A percentile compares a stretch with the other conserved stretches of the same genome.
phyloP scores from a whole-genome alignment of 2,113 vertebrate species.

The Sminthopsis crassicaudata region DNA sequence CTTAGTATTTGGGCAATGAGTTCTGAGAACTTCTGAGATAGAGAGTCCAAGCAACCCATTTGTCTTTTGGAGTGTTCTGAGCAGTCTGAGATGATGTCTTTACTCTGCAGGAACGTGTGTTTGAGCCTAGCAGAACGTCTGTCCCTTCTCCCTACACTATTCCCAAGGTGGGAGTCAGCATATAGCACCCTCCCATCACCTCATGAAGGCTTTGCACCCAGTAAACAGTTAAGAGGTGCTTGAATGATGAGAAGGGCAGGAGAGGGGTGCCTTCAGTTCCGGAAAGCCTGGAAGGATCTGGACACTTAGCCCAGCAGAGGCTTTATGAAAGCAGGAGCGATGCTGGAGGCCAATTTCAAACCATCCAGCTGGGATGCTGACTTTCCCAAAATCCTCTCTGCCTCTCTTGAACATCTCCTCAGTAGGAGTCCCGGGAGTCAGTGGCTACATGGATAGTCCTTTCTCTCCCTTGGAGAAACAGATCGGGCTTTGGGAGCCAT shows the following conservation, averaged over 20 bases:
- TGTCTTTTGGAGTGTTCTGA: background rate
- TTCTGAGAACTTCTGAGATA: background rate
- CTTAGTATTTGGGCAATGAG: background rate
- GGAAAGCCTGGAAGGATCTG: background rate
- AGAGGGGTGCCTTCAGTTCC: background rate
- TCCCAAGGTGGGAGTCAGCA: background rate
- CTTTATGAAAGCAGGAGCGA: background rate
- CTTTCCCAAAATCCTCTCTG: slow-evolving; percentile 49
- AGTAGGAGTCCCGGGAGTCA: slow-evolving; percentile 83
- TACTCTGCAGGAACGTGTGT: background rate
- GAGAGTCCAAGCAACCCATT: background rate
- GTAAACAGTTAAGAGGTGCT: background rate
- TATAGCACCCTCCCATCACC: background rate
- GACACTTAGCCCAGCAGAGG: background rate
- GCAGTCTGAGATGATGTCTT: background rate
- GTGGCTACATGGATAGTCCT: slow-evolving; percentile 80
- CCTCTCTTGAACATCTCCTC: slow-evolving; percentile 57
- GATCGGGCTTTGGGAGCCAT: slow-evolving; percentile 85
- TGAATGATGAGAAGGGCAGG: background rate
- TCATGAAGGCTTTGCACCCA: background rate
- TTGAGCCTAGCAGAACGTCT: background rate
- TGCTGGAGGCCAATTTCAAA: background rate
- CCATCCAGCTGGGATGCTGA: background rate
- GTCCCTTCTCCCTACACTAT: background rate
- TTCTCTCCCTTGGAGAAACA: slow-evolving; percentile 80